phyloP scores from a whole-genome alignment of 2,888 invertebrate species.

The Poecilobothrus nobilitatus region DNA sequence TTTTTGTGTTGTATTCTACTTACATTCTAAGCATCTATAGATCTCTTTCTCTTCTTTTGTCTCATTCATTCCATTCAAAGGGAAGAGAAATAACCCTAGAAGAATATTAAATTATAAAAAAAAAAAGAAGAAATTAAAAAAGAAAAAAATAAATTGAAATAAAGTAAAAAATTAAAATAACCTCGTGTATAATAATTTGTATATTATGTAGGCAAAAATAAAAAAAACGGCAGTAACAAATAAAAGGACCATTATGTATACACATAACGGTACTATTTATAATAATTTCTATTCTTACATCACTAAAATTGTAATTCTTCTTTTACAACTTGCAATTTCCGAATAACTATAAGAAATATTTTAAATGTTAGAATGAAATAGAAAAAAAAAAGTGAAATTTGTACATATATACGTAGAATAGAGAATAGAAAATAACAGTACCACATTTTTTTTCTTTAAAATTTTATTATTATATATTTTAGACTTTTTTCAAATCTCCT shows the following conservation, averaged over 20 bases:
- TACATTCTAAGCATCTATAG: no score
- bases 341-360: no score
- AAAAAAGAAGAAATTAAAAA: no score
- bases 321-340: neutral
- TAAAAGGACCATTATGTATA: neutral
- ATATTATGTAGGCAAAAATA: neutral
- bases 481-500: no score
- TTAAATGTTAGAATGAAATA: no score
- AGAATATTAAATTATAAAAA: neutral
- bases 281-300: neutral
- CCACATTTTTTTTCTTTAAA: no score
- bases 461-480: no score
- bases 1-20: neutral
- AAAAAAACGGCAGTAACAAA: neutral
- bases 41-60: neutral
- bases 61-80: neutral
- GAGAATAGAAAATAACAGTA: no score
- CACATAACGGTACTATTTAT: neutral
- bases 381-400: no score
- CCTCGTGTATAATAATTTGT: neutral
- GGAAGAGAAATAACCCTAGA: neutral
- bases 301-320: conserved; percentile 3
- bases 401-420: no score
- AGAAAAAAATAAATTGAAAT: neutral
- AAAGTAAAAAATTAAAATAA: neutral